A percentile compares a stretch with the other conserved stretches of the same genome.
Conservation (phyloP, 2,888 invertebrate species). For the Candidula unifasciata region DNA sequence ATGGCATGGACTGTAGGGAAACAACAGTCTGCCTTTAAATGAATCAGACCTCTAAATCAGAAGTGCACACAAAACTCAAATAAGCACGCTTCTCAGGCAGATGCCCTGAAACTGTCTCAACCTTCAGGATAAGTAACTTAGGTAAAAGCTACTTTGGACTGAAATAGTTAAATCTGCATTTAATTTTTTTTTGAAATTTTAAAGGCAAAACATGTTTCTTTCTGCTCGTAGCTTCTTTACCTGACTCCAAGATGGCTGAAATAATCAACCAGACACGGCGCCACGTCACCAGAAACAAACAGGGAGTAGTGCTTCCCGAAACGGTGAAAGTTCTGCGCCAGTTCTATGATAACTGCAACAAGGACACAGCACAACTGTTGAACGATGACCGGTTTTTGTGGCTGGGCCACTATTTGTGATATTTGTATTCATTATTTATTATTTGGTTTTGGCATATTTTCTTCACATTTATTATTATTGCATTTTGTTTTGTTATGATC, state of each 20-base stretch:
- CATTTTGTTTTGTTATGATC: no score
- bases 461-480: not conserved
- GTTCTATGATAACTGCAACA: slow-evolving; percentile 27
- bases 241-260: slow-evolving; percentile 1
- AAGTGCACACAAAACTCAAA: no score
- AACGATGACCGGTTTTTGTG: slow-evolving; percentile 18
- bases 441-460: not conserved
- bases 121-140: no score
- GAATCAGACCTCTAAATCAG: no score
- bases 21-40: no score
- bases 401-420: slow-evolving; percentile 16
- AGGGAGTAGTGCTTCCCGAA: slow-evolving; percentile 25
- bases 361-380: slow-evolving; percentile 31
- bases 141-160: no score
- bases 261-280: slow-evolving; percentile 26
- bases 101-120: no score
- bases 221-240: not conserved
- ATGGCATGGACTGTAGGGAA: no score
- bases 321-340: not conserved
- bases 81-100: no score
- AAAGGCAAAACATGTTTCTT: not conserved
- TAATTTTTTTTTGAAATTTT: not conserved
- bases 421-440: not conserved
- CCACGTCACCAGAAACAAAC: slow-evolving; percentile 17
- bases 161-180: not conserved